phyloP scores from a whole-genome alignment of 2,797 vertebrate species.

The Pipistrellus kuhlii region DNA sequence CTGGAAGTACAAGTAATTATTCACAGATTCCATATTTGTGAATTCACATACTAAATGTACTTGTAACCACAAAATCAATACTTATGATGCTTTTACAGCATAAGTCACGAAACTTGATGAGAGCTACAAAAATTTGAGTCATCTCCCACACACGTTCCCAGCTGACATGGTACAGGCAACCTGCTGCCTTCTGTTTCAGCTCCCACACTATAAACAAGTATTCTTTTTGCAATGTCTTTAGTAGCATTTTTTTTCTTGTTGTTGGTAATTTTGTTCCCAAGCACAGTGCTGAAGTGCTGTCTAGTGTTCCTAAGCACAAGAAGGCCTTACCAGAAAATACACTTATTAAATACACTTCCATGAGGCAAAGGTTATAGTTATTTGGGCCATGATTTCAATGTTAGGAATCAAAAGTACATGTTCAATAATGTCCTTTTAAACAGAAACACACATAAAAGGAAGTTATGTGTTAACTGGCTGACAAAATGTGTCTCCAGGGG shows the following conservation, averaged over 20 bases:
- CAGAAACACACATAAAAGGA: constrained; percentile 23
- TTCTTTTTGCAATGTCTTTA: background rate
- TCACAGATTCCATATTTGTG: background rate
- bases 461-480: background rate
- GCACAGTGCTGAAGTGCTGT: background rate
- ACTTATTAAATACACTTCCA: background rate
- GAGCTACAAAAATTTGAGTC: background rate
- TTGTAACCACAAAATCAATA: background rate
- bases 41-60: background rate
- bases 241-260: background rate
- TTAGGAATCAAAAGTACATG: background rate
- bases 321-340: background rate
- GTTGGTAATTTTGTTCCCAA: background rate
- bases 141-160: background rate
- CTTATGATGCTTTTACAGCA: background rate
- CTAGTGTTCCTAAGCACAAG: background rate
- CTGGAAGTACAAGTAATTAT: background rate
- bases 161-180: background rate
- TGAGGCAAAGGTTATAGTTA: background rate
- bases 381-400: background rate
- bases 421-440: constrained; percentile 12
- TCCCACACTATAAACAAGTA: background rate
- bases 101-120: background rate
- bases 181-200: background rate
- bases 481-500: background rate